These are phyloP conservation scores for Actenoides lindsayi DNA, from an alignment of 2,113 vertebrate genomes.

Conservation along the genomic window DNA sequence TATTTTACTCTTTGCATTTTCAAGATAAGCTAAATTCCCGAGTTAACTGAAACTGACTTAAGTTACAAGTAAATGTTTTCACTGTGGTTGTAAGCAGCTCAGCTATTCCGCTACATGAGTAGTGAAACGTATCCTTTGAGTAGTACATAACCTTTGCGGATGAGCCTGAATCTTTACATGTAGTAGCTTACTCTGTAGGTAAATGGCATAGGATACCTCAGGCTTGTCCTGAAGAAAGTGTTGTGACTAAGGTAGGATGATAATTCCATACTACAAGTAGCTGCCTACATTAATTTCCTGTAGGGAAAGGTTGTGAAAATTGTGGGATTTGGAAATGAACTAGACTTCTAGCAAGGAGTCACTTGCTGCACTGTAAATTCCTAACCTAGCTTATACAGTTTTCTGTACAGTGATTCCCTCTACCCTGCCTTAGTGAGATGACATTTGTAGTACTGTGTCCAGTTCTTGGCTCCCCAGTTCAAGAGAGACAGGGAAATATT, in stretches of 20 bases:
- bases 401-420: not conserved
- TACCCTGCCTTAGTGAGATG: no score
- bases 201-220: not conserved
- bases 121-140: not conserved
- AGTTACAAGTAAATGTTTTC: not conserved
- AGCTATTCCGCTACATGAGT: not conserved
- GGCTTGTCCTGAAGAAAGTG: not conserved
- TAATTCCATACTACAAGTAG: not conserved
- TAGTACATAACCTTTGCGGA: not conserved
- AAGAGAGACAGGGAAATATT: no score
- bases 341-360: not conserved
- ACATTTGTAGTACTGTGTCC: no score
- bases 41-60: not conserved
- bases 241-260: not conserved
- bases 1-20: not conserved
- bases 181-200: not conserved
- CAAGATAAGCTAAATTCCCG: not conserved
- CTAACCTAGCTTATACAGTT: not conserved
- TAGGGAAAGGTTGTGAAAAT: not conserved
- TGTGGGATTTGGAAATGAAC: not conserved
- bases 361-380: not conserved
- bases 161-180: not conserved
- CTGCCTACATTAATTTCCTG: not conserved
- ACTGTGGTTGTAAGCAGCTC: not conserved
- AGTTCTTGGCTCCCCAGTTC: no score